These are phyloP conservation scores for Halictus rubicundus DNA, from an alignment of 1,140 invertebrate species.

Conservation along the genomic window DNA sequence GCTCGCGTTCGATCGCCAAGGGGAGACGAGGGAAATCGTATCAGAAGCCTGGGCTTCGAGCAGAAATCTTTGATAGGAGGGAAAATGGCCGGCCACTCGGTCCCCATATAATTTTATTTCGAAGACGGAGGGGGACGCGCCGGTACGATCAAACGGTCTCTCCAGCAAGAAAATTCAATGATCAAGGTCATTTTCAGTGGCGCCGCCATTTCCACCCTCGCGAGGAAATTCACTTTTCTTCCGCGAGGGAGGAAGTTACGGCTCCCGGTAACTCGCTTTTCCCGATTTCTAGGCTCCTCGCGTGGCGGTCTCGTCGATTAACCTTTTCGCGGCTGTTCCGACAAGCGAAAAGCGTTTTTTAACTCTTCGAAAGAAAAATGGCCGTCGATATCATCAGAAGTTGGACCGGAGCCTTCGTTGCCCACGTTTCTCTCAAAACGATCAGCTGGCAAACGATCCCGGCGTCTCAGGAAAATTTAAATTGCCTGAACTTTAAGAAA, in stretches of 20 bases:
- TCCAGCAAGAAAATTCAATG: constrained; percentile 27
- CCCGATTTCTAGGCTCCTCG: constrained; percentile 15
- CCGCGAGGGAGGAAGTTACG: constrained; percentile 8
- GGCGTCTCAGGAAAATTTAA: no score
- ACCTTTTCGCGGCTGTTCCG: not conserved
- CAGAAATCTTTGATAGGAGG: constrained; percentile 2
- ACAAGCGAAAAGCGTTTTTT: no score
- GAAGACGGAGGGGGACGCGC: not conserved
- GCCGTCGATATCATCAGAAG: no score
- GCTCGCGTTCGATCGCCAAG: not conserved
- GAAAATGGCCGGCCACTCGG: constrained; percentile 16
- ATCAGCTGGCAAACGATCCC: no score
- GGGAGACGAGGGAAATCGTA: not conserved
- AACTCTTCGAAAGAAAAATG: no score
- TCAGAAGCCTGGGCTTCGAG: not conserved
- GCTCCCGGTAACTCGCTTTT: constrained; percentile 10
- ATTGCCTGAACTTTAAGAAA: no score
- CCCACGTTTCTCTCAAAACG: no score
- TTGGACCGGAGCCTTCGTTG: no score
- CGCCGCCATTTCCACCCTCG: not conserved
- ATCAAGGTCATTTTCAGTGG: constrained; percentile 41
- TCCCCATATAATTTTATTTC: constrained; percentile 14
- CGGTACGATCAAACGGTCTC: constrained; percentile 7
- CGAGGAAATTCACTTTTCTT: constrained; percentile 38
- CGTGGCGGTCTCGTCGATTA: constrained; percentile 20